A percentile compares a stretch with the other conserved stretches of the same genome.
phyloP scores from a whole-genome alignment of 2,888 invertebrate species.

The Drosophila nr. perissopoda region DNA sequence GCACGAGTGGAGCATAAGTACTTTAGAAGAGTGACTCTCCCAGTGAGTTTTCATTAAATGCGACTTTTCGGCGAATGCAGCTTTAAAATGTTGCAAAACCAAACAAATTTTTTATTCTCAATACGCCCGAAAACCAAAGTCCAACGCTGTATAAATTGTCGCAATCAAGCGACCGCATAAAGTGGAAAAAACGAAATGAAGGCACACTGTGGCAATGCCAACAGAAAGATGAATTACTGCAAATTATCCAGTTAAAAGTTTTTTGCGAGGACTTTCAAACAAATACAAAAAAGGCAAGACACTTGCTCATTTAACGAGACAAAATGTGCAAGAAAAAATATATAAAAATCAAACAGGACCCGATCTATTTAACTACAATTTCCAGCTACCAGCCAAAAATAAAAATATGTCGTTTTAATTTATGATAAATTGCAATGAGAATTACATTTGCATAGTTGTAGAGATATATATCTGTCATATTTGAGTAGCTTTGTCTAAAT shows the following conservation, averaged over 20 bases:
- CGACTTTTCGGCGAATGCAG: slow-evolving; percentile 52
- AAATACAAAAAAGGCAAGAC: slow-evolving; percentile 23
- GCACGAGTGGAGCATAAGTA: slow-evolving; percentile 45
- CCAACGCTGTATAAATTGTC: slow-evolving; percentile 74
- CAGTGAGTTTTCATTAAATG: slow-evolving; percentile 67
- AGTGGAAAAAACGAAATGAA: slow-evolving; percentile 14
- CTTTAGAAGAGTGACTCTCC: slow-evolving; percentile 23
- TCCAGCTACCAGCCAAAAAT: slow-evolving; percentile 8
- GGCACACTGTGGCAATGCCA: slow-evolving; percentile 39
- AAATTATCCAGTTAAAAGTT: slow-evolving; percentile 80
- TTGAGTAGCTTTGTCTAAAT: background rate
- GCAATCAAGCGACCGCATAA: slow-evolving; percentile 71
- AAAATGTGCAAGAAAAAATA: slow-evolving; percentile 15
- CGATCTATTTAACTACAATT: slow-evolving; percentile 39
- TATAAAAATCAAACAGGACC: background rate
- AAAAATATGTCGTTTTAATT: background rate
- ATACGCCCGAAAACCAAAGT: slow-evolving; percentile 60
- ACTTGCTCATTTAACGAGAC: slow-evolving; percentile 40
- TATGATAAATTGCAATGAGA: background rate
- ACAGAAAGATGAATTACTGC: slow-evolving; percentile 79
- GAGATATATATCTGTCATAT: background rate
- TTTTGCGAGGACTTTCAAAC: slow-evolving; percentile 47
- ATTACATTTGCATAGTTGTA: background rate
- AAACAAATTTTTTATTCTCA: slow-evolving; percentile 19
- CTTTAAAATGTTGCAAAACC: slow-evolving; percentile 56